A percentile compares a stretch with the other conserved stretches of the same genome.
These are phyloP conservation scores for Chloebia gouldiae DNA, from an alignment of 2,113 vertebrate genomes.

Conservation along the genomic window DNA sequence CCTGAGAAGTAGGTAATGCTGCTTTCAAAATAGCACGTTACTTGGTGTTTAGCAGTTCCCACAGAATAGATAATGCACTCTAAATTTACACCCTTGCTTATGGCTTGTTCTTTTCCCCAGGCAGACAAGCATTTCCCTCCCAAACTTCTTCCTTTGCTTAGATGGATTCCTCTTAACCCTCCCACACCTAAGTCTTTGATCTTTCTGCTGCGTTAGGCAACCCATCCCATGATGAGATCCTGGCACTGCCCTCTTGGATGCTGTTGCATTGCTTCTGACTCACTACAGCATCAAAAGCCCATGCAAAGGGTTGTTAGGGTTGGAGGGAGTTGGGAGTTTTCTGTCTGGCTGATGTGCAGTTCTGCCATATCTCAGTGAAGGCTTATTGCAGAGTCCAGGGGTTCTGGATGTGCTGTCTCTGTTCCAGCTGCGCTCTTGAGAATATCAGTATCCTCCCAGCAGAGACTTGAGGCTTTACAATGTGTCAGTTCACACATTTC, in stretches of 20 bases:
- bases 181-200: conserved; percentile 60
- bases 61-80: neutral
- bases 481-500: neutral
- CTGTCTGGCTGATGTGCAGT: neutral
- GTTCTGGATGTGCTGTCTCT: neutral
- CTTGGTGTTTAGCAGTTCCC: neutral
- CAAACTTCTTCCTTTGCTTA: neutral
- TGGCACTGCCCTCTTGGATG: conserved; percentile 22
- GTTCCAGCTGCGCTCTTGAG: neutral
- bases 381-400: neutral
- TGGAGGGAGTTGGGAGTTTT: neutral
- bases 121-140: conserved; percentile 32
- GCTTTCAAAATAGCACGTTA: neutral
- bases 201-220: conserved; percentile 35
- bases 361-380: neutral
- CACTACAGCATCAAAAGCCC: neutral
- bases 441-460: neutral
- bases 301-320: neutral
- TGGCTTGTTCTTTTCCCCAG: neutral
- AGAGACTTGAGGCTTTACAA: neutral
- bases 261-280: conserved; percentile 37
- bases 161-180: conserved; percentile 9
- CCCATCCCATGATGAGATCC: conserved; percentile 14
- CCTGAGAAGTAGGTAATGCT: neutral
- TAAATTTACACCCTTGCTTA: neutral